Conservation (phyloP, 1,140 invertebrate species). For the Zeugodacus cucurbitae region DNA sequence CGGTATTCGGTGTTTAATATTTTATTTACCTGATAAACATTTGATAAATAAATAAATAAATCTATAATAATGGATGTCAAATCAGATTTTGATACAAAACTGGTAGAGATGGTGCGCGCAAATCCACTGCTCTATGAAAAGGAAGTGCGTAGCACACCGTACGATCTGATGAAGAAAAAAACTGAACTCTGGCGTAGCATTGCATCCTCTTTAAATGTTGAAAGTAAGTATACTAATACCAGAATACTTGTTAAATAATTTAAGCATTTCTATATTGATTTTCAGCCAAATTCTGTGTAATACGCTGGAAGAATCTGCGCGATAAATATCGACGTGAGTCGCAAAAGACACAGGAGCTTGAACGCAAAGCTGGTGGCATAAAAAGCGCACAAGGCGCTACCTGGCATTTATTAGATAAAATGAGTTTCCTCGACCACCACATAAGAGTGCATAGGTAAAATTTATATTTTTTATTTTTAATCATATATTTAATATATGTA, state of each 20-base stretch:
- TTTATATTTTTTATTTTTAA: not conserved
- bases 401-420: constrained; percentile 52
- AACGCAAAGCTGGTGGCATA: not conserved
- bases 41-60: not conserved
- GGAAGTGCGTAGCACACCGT: constrained; percentile 51
- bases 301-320: constrained; percentile 54
- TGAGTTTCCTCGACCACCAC: constrained; percentile 51
- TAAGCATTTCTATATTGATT: no score
- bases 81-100: constrained; percentile 49
- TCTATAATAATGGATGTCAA: not conserved
- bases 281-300: constrained; percentile 51
- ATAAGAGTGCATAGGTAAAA: constrained; percentile 41
- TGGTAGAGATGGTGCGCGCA: constrained; percentile 53
- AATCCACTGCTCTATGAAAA: constrained; percentile 54
- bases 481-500: not conserved
- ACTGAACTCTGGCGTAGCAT: constrained; percentile 57
- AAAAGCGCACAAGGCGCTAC: constrained; percentile 49
- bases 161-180: constrained; percentile 49
- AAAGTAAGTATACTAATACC: constrained; percentile 48
- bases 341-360: constrained; percentile 45
- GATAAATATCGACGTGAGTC: constrained; percentile 50
- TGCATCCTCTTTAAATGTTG: constrained; percentile 51
- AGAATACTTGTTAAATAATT: not conserved
- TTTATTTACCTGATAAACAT: not conserved
- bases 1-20: not conserved